Conservation (phyloP, 2,797 vertebrate species). For the Margarornis squamiger region DNA sequence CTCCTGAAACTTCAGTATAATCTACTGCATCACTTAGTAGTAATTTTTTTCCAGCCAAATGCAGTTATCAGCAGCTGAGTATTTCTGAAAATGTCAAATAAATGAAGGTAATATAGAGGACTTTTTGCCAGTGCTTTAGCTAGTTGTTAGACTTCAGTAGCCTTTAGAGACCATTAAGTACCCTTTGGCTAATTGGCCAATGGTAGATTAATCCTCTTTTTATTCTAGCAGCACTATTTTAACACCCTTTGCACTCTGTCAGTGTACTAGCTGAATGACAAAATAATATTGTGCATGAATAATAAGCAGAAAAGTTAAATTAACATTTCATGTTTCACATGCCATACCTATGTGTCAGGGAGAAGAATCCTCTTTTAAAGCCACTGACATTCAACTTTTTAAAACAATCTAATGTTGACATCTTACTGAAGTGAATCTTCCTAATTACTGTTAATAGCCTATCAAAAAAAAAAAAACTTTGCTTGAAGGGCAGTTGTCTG, state of each 20-base stretch:
- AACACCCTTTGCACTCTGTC: constrained; percentile 80
- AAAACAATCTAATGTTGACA: constrained; percentile 77
- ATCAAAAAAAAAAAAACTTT: constrained; percentile 62
- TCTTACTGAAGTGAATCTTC: constrained; percentile 77
- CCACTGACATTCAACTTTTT: constrained; percentile 78
- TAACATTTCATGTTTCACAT: constrained; percentile 82
- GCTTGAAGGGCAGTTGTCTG: constrained; percentile 76
- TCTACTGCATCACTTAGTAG: constrained; percentile 35
- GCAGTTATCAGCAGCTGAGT: constrained; percentile 65
- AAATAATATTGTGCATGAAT: constrained; percentile 84
- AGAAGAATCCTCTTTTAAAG: constrained; percentile 73
- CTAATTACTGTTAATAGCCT: constrained; percentile 83
- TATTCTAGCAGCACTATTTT: constrained; percentile 81
- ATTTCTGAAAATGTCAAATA: constrained; percentile 76
- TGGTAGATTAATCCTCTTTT: constrained; percentile 82
- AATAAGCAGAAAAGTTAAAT: constrained; percentile 85
- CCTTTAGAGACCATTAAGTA: constrained; percentile 84
- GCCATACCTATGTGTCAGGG: constrained; percentile 76
- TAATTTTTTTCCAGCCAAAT: constrained; percentile 61
- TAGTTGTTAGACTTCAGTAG: constrained; percentile 82
- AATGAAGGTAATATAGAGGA: constrained; percentile 80
- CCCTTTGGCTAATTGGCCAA: constrained; percentile 83
- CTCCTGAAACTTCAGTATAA: constrained; percentile 30
- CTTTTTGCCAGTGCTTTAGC: constrained; percentile 76
- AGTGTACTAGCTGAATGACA: constrained; percentile 81